Base-by-base conservation (phyloP, 2,113 vertebrate species). In the Seriola quinqueradiata region DNA sequence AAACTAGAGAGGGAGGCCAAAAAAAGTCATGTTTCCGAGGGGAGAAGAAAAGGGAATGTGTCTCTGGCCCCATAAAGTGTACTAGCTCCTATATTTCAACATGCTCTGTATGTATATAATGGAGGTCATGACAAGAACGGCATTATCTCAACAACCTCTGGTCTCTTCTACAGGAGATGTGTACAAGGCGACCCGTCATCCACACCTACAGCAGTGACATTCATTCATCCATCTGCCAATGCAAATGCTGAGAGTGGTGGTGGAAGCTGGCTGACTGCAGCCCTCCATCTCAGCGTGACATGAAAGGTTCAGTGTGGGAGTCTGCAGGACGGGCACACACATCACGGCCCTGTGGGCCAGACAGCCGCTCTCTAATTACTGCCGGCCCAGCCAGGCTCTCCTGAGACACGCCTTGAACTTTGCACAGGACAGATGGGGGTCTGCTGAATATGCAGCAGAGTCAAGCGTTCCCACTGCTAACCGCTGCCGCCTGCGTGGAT, bases 361-460 rank as follows among this genome's bases (percentile, higher is more conserved):
- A 93, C 91, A 75, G 86, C 88, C 84, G 68, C 93, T 91, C 94
- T 94, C 89, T 95, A 95, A 95, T 95, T 94, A 93, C 91, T 71
- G 85, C 32, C 60, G 78, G 92, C 89, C 87, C 78, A 82, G 89
- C 80, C 79, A 83, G 77, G 72, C 90, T 91, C 93, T 94, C 92
- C 89, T 79, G 91, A 94, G 93, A 92, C 90, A 90, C 84, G 92
- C 92, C 94, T 93, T 93, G 90, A 93, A 94, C 93, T 94, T 93
- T 94, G 86, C 91, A 91, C 89, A 93, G 91, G 92, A 91, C 91
- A 92, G 92, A 93, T 90, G 87, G 93, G 85, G 91, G 85, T 84
- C 89, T 88, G 83, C 85, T 89, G 90, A 92, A 88, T 92, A 92
- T 92, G 91, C 89, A 90, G 83, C 79, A 74, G 73, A 90, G 82